Evolutionary conservation across 64 coral and sea anemone species (phyloP).

Genomic region (Montipora foliosa): DNA sequence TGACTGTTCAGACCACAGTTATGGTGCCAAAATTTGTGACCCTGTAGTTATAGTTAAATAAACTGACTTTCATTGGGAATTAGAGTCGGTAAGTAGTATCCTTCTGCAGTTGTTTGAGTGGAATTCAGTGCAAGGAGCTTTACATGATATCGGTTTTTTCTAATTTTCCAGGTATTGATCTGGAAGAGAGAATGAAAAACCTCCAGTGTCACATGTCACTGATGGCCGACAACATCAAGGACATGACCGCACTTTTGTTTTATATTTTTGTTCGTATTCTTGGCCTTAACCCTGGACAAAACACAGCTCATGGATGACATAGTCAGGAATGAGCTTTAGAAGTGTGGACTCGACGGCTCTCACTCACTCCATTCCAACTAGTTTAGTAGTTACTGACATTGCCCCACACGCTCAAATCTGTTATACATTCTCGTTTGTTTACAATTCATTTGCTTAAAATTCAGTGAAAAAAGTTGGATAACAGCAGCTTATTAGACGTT

Average conservation of each 20-base stretch:
- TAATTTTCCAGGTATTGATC: conserved; percentile 5
- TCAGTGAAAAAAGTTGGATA: too few relatives aligned
- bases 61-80: neutral
- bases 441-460: too few relatives aligned
- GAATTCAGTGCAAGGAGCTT: neutral
- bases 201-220: conserved; percentile 24
- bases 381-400: too few relatives aligned
- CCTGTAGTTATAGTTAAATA: neutral
- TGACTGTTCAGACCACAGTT: conserved; percentile 4
- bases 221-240: conserved; percentile 6
- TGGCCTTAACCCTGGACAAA: too few relatives aligned
- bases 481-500: too few relatives aligned
- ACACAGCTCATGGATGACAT: too few relatives aligned
- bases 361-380: too few relatives aligned
- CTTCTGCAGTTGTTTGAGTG: neutral
- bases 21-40: neutral
- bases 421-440: too few relatives aligned
- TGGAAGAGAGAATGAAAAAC: conserved; percentile 37
- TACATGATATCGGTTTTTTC: neutral
- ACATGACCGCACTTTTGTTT: neutral
- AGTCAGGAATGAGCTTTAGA: too few relatives aligned
- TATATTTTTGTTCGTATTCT: too few relatives aligned
- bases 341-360: too few relatives aligned
- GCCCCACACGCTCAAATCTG: too few relatives aligned
- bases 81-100: neutral